A percentile compares a stretch with the other conserved stretches of the same genome.
phyloP scores from a whole-genome alignment of 2,113 vertebrate genomes.

The Mus spicilegus region DNA sequence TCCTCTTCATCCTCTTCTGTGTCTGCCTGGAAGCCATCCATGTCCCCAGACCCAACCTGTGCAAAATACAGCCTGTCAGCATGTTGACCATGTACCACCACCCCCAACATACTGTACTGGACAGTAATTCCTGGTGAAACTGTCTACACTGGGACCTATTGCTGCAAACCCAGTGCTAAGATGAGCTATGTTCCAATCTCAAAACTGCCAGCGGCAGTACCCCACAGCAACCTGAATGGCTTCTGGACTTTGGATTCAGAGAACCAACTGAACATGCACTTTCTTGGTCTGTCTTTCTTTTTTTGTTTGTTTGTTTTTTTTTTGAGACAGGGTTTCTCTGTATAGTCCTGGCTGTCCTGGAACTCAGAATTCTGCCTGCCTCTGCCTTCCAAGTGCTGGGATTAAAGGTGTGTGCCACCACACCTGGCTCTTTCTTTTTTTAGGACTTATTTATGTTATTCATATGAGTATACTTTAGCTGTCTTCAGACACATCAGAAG shows the following conservation, averaged over 20 bases:
- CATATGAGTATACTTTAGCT: too few relatives aligned
- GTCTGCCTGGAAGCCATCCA: conserved; percentile 97
- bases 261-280: background rate
- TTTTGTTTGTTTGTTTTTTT: too few relatives aligned
- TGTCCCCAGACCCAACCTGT: conserved; percentile 87
- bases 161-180: background rate
- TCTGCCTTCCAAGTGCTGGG: too few relatives aligned
- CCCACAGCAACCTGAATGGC: background rate
- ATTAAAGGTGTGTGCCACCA: too few relatives aligned
- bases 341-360: too few relatives aligned
- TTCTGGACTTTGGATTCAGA: background rate
- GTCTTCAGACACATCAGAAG: too few relatives aligned
- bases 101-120: background rate
- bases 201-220: background rate
- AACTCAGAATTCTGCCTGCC: too few relatives aligned
- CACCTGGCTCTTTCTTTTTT: too few relatives aligned
- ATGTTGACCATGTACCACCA: background rate
- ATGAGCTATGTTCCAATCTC: background rate
- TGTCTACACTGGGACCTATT: background rate
- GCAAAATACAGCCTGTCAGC: background rate
- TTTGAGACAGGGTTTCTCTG: too few relatives aligned
- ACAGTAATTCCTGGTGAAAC: background rate
- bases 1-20: conserved; percentile 93
- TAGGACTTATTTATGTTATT: too few relatives aligned
- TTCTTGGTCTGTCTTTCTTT: background rate